Evolutionary conservation across 2,797 vertebrate species (phyloP), one percentile per base, ranked within the genome.

Genomic region (Neopelma chrysocephalum): DNA sequence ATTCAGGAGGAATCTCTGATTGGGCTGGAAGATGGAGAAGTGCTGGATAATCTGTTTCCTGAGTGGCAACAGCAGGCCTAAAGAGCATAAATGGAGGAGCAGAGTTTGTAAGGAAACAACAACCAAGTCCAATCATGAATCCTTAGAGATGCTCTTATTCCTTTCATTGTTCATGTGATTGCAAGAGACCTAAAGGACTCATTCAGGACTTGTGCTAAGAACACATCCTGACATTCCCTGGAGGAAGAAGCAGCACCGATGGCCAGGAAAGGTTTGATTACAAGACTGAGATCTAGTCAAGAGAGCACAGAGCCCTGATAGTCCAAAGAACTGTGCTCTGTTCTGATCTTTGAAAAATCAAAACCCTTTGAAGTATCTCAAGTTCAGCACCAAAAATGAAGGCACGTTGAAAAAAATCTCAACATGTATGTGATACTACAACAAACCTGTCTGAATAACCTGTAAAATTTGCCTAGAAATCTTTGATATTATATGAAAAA

Each of bases 1-100:
- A 91, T 86, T 94, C 93, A 92, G 85, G 48, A 93, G 73, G 48
- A 95, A 96, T 91, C 77, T 95, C 73, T 94, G 94, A 94, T 78
- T 83, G 90, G 87, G 72, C 84, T 96, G 75, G 72, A 91, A 96
- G 82, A 91, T 12, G 60, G 86, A 60, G 73, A 95, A 80, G n/a
- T 81, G 80, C 91, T 79, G 57, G 95, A 81, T 93, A 92, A 96
- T 92, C 92, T 92, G 47, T 87, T 85, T 94, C 76, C 91, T 85
- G 84, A 96, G 84, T 78, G 89, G 87, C 80, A 96, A 89, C 88
- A 87, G 93, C 89, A 92, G 76, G 62, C 34, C 80, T 79, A 61
- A 86, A 65, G 87, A 90, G 58, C 65, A 61, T 38, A 72, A 91
- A 88, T 2, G 48, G 88, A 60, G 61, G 32, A 90, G 60, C 36